Evolutionary conservation across 2,888 invertebrate species (phyloP), one percentile per base, ranked within the genome.

Genomic region (Apamea anceps): DNA sequence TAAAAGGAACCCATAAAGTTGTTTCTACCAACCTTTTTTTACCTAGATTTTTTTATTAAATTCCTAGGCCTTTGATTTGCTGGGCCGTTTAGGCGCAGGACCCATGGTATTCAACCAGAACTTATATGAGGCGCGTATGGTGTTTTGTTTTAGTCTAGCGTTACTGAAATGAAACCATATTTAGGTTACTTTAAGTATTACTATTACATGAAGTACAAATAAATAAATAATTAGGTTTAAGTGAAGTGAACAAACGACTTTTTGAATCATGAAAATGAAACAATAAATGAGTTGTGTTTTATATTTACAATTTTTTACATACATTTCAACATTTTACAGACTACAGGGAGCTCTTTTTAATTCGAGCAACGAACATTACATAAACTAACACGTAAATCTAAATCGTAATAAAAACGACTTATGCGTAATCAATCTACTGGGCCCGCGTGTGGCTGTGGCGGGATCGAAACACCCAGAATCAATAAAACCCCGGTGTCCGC

Each of bases 291-390:
- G 90, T 95, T 94, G 92, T 92, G 94, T 95, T 96, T 96, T 96
- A 94, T 96, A 97, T 97, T 96, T 96, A 96, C 96, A 96, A 93
- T 96, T 95, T 91, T 97, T 96, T 96, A 96, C 96, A 96, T 96
- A 95, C 96, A 96, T 96, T 96, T 96, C 95, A 97, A 97, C 96
- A 96, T 96, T 95, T 95, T 96, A 97, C 97, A 96, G 94, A 94
- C 97, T 97, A 97, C 97, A 94, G 94, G 95, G 96, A 96, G 96
- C 97, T 97, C 97, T 95, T 96, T 97, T 96, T 96, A 95, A 96
- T 96, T 96, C 96, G 96, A 97, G 96, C 97, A 96, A 96, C 96
- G 97, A 96, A 96, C 96, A 96, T 96, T 96, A 96, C 96, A 96
- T 96, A 95, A 95, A 96, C 96, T 96, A 96, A 96, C 96, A 97